phyloP scores from a whole-genome alignment of 2,888 invertebrate species.

The Aspidapion aeneum region DNA sequence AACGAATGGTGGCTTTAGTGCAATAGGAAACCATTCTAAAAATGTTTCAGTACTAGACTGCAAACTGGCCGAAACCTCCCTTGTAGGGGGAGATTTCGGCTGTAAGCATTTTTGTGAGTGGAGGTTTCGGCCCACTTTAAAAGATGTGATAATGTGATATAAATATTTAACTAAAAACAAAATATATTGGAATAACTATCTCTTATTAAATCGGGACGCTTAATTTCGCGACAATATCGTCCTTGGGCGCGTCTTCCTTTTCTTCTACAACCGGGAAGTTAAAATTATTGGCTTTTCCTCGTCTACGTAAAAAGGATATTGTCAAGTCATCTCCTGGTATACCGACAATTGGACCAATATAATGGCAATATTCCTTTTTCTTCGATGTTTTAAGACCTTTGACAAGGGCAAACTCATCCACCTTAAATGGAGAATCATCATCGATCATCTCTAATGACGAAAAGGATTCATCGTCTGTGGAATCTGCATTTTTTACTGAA shows the following conservation, averaged over 20 bases:
- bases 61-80: not conserved
- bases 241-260: not conserved
- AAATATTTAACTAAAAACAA: not conserved
- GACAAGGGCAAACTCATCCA: slow-evolving; percentile 9
- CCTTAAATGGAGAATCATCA: not conserved
- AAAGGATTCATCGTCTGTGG: not conserved
- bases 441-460: slow-evolving; percentile 6
- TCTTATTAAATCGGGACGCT: not conserved
- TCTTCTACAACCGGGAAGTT: slow-evolving; percentile 5
- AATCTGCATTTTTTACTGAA: slow-evolving; percentile 6
- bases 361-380: slow-evolving; percentile 9
- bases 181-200: not conserved
- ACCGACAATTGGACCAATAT: slow-evolving; percentile 9
- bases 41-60: not conserved
- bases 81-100: not conserved
- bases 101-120: not conserved
- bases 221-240: slow-evolving; percentile 7
- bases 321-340: slow-evolving; percentile 1
- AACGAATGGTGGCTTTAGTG: not conserved
- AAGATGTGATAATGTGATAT: not conserved
- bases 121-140: not conserved
- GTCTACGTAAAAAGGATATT: slow-evolving; percentile 7
- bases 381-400: slow-evolving; percentile 4
- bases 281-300: slow-evolving; percentile 5
- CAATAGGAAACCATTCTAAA: not conserved